Base-by-base conservation (phyloP, 2,113 vertebrate genomes). In the Perognathus longimembris region DNA sequence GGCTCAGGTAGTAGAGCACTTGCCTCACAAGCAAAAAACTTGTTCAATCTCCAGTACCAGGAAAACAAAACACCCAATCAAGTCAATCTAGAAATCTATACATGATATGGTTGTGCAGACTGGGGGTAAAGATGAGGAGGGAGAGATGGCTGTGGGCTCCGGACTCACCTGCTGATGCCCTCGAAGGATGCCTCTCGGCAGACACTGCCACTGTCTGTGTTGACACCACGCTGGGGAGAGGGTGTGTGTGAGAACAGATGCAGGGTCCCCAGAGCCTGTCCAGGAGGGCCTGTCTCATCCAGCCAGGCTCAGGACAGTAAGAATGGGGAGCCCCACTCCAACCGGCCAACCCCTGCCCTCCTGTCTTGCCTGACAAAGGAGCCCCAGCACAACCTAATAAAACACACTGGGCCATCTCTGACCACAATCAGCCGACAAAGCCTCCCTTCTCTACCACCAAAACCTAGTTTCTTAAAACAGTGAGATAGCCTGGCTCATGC, bases 151-250 rank as follows among this genome's bases (percentile, higher is more conserved):
- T 28, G 50, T 1, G 0, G 2, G 34, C 57, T 54, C 32, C 66
- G 24, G 14, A 99, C 99, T 98, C 97, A 99, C 99, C 97, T 95
- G 96, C 99, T 99, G 97, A 99, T 99, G 97, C 99, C 99, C 88
- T 99, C 99, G 95, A 99, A 99, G 0, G 99, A 99, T 74, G 99
- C 99, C 97, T 99, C 99, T 75, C 98, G 98, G 98, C 98, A 98
- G 96, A 98, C 83, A 34, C 98, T 99, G 95, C 99, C 98, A 0
- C 99, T 99, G 42, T 99, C 99, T 0, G 99, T 99, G 85, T 99
- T 99, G 95, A 98, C 93, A 61, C 99, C 99, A 0, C 98, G 98
- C 99, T 99, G 97, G 34, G 86, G 95, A 82, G 36, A 82, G 74
- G 42, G 1, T 15, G 83, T 45, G 22, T 42, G 34, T 80, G 86